Conservation (phyloP, 2,797 vertebrate genomes). For the Chelon labrosus region DNA sequence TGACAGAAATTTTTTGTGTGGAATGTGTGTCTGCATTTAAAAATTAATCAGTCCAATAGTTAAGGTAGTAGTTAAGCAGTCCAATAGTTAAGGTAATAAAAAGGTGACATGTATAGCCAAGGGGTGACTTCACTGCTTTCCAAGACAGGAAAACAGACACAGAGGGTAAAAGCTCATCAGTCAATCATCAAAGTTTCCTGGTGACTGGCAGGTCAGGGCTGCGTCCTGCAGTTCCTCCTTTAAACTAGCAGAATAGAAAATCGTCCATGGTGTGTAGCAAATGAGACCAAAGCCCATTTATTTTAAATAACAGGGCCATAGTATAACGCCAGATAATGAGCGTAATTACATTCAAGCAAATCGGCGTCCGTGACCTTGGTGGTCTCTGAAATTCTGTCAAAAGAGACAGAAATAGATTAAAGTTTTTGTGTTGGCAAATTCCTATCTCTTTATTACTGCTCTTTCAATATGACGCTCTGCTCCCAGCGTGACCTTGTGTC, state of each 20-base stretch:
- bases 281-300: conserved; percentile 72
- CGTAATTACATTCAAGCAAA: conserved; percentile 74
- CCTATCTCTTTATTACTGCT: conserved; percentile 73
- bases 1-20: conserved; percentile 17
- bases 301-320: conserved; percentile 71
- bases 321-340: conserved; percentile 78
- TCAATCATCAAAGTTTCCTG: conserved; percentile 63
- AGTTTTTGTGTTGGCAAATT: conserved; percentile 71
- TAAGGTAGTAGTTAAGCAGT: conserved; percentile 23
- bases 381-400: conserved; percentile 71
- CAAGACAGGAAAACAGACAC: conserved; percentile 59
- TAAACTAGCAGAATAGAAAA: conserved; percentile 61
- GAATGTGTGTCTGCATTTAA: conserved; percentile 10
- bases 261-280: conserved; percentile 45
- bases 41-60: conserved; percentile 32
- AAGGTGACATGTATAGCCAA: conserved; percentile 19
- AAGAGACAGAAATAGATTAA: conserved; percentile 74
- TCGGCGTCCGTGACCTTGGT: conserved; percentile 75
- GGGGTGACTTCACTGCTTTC: conserved; percentile 51
- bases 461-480: conserved; percentile 61
- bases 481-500: conserved; percentile 73
- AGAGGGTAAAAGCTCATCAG: conserved; percentile 55
- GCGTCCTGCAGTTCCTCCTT: conserved; percentile 33
- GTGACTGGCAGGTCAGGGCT: conserved; percentile 72
- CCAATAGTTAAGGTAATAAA: conserved; percentile 29